A percentile compares a stretch with the other conserved stretches of the same genome.
phyloP scores from a whole-genome alignment of 2,113 vertebrate genomes.

The Bubo scandiacus region DNA sequence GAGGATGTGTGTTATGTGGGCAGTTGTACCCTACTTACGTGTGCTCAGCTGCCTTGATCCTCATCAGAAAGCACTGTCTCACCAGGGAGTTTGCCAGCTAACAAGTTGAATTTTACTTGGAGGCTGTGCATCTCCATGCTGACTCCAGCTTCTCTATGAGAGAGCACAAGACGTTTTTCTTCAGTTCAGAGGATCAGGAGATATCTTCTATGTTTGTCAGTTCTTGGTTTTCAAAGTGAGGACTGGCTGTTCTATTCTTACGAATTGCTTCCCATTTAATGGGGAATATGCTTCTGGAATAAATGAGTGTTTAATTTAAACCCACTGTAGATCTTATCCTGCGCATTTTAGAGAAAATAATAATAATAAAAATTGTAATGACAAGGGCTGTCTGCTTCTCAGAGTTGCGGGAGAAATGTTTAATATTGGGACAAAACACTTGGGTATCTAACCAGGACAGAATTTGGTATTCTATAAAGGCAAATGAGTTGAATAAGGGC shows the following conservation, averaged over 20 bases:
- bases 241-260: background rate
- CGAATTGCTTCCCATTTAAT: background rate
- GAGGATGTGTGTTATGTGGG: background rate
- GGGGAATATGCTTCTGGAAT: background rate
- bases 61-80: background rate
- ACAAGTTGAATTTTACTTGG: background rate
- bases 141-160: background rate
- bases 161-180: background rate
- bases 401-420: background rate
- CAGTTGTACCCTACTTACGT: background rate
- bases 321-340: background rate
- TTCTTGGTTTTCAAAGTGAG: background rate
- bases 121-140: background rate
- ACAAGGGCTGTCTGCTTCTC: background rate
- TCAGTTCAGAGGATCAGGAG: background rate
- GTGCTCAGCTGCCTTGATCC: background rate
- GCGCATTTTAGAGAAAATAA: background rate
- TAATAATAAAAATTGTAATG: background rate
- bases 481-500: background rate
- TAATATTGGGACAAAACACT: background rate
- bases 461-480: background rate
- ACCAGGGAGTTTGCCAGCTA: background rate
- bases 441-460: background rate
- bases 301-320: background rate
- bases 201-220: background rate